phyloP scores from a whole-genome alignment of 1,140 invertebrate genomes.

The Tigriopus japonicus region DNA sequence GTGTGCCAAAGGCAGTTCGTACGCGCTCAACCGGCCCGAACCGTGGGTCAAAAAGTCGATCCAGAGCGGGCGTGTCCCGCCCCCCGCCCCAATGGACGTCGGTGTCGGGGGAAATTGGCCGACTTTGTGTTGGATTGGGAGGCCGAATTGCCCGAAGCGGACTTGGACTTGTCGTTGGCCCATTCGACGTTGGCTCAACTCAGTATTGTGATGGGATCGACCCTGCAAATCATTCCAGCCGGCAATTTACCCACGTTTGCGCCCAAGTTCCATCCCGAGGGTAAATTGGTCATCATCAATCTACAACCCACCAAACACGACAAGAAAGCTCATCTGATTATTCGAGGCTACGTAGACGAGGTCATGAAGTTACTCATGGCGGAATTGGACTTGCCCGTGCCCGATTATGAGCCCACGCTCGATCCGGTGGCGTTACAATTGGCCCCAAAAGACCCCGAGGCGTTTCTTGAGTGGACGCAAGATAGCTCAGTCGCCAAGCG shows the following conservation, averaged over 20 bases:
- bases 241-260: conserved; percentile 76
- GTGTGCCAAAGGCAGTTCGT: conserved; percentile 51
- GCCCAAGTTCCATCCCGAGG: conserved; percentile 50
- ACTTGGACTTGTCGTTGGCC: conserved; percentile 62
- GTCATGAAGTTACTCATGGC: conserved; percentile 56
- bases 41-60: conserved; percentile 75
- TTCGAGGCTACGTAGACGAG: conserved; percentile 72
- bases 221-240: conserved; percentile 90
- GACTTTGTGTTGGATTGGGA: conserved; percentile 99
- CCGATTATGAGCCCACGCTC: not conserved
- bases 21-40: conserved; percentile 49
- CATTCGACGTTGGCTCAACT: conserved; percentile 49
- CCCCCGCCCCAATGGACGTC: conserved; percentile 33
- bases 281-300: conserved; percentile 84
- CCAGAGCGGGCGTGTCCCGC: conserved; percentile 46
- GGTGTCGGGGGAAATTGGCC: conserved; percentile 63
- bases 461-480: conserved; percentile 1
- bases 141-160: conserved; percentile 71
- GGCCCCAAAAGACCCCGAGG: not conserved
- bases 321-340: conserved; percentile 70
- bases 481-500: not conserved
- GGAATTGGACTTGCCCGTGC: conserved; percentile 8
- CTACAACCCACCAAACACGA: conserved; percentile 90
- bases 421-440: not conserved
- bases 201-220: conserved; percentile 83